Evolutionary conservation across 2,797 vertebrate genomes (phyloP), one percentile per base, ranked within the genome.

Genomic region (Gallinago solitaria): DNA sequence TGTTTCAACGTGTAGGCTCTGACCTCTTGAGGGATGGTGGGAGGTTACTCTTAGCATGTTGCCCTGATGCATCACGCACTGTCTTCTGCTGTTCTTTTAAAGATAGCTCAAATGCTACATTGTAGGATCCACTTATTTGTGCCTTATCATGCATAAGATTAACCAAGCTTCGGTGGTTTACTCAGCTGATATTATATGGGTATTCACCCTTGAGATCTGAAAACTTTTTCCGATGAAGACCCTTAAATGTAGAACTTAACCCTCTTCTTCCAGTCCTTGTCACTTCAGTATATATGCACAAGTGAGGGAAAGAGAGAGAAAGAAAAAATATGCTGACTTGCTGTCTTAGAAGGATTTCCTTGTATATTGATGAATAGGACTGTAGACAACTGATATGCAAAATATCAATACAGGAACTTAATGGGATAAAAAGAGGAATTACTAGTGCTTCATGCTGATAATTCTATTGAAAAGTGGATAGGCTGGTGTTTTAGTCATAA

Each of bases 41-140:
- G 27, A 63, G 8, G 5, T n/a, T 64, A 27, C 16, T 57, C 7
- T 50, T 35, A 70, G 35, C 17, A 33, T 0, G 0, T n/a, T 81
- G 24, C 4, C 11, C 10, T 67, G 32, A 16, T 71, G 17, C 11
- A 19, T 54, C 11, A 25, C 32, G 16, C 9, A 25, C 9, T 10
- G 3, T 9, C 71, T 74, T 61, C 18, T 56, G 20, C 9, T 87
- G 17, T 3, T 77, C 75, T 79, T 81, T 53, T 27, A 30, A 86
- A 64, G 28, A 12, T 30, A 65, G 8, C 4, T 59, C 11, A 60
- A 61, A 56, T 79, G 10, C 2, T 80, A 2, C 33, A 67, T 87
- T 64, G 48, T 68, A 16, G 4, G 15, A 60, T 60, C 16, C 48
- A 27, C 47, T 85, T 75, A 8, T 83, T 43, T 68, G 11, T 67